A percentile compares a stretch with the other conserved stretches of the same genome.
These are phyloP conservation scores for Sarcophaga bullata DNA, from an alignment of 1,140 invertebrate species.

Conservation along the genomic window DNA sequence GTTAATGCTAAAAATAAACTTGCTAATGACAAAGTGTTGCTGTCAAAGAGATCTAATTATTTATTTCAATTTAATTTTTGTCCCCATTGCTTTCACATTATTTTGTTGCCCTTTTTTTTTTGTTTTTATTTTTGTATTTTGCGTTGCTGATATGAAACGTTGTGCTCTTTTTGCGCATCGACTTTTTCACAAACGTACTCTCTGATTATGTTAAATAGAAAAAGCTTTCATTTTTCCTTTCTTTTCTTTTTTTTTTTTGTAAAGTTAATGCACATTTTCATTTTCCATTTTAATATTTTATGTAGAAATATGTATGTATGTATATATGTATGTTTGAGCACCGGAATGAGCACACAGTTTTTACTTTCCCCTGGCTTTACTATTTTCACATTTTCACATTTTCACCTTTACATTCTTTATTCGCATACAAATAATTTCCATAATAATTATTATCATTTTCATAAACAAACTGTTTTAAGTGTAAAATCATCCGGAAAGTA, in stretches of 20 bases:
- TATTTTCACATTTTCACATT: neutral
- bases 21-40: constrained; percentile 6
- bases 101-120: neutral
- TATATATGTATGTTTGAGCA: neutral
- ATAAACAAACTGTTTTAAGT: constrained; percentile 14
- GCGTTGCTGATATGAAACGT: too few relatives aligned
- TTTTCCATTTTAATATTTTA: neutral
- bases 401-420: neutral
- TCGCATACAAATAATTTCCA: neutral
- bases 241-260: too few relatives aligned
- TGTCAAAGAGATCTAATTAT: constrained; percentile 13
- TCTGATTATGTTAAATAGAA: neutral
- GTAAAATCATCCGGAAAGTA: neutral
- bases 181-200: neutral
- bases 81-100: neutral
- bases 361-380: neutral
- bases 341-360: neutral
- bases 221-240: too few relatives aligned
- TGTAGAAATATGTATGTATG: neutral
- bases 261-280: constrained; percentile 5
- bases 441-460: neutral
- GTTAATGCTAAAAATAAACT: neutral
- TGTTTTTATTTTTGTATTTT: neutral
- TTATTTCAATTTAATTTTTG: constrained; percentile 22
- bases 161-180: neutral